phyloP scores from a whole-genome alignment of 1,140 invertebrate species.

The Pygmarrhopalites habei region DNA sequence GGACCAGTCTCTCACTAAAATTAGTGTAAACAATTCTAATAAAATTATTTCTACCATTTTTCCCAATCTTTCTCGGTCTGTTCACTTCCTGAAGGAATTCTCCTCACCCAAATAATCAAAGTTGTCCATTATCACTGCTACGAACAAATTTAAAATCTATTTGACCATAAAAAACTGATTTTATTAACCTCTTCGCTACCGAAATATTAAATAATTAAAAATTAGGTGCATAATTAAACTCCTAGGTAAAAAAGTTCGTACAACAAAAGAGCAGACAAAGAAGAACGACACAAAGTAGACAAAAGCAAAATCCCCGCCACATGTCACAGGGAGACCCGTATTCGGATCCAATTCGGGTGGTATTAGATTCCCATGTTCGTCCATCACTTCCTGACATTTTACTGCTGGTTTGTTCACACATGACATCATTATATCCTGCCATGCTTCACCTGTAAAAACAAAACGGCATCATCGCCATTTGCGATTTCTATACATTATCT shows the following conservation, averaged over 20 bases:
- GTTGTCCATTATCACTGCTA: constrained; percentile 99
- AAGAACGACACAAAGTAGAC: constrained; percentile 99
- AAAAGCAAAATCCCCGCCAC: constrained; percentile 90
- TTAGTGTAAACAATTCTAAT: no score
- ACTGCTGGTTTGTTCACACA: constrained; percentile 65
- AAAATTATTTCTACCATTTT: background rate
- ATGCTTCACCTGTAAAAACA: constrained; percentile 70
- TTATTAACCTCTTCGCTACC: no score
- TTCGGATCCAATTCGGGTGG: constrained; percentile 26
- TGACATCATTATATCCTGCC: constrained; percentile 98
- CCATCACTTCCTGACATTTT: constrained; percentile 49
- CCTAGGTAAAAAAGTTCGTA: no score
- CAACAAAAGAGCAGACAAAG: constrained; percentile 96
- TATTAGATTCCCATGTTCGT: background rate
- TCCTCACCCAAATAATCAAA: constrained; percentile 98
- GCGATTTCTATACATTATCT: constrained; percentile 14
- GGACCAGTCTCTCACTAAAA: constrained; percentile 94
- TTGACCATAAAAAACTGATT: no score
- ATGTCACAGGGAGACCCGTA: constrained; percentile 44
- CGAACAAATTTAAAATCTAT: constrained; percentile 54
- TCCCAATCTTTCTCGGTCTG: no score
- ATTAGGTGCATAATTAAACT: no score
- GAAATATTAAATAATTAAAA: no score
- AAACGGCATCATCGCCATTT: background rate
- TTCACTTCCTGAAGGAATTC: no score